phyloP scores from a whole-genome alignment of 2,113 vertebrate genomes.

The Mirza zaza region DNA sequence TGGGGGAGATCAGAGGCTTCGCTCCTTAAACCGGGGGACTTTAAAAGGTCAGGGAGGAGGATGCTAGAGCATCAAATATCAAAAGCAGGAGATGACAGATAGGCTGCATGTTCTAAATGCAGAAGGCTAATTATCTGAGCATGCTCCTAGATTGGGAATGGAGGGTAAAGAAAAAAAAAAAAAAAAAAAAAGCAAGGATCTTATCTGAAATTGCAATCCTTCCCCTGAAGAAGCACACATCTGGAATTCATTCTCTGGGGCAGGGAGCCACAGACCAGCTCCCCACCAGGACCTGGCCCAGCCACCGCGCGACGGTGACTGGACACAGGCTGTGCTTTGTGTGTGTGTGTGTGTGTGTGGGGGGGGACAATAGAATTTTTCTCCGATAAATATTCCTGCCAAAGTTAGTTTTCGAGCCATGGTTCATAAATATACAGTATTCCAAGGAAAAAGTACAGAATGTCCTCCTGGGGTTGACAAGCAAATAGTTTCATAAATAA shows the following conservation, averaged over 20 bases:
- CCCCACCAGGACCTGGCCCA: neutral
- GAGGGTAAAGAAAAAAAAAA: neutral
- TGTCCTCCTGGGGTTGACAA: constrained; percentile 82
- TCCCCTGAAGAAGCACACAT: neutral
- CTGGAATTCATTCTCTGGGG: constrained; percentile 44
- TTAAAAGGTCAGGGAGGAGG: neutral
- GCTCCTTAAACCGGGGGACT: neutral
- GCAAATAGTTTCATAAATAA: constrained; percentile 85
- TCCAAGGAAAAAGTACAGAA: constrained; percentile 81
- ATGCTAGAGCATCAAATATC: neutral
- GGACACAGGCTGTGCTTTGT: constrained; percentile 44
- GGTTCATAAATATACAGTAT: constrained; percentile 83
- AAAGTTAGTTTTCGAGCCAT: constrained; percentile 78
- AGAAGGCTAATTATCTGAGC: neutral
- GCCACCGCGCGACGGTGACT: neutral
- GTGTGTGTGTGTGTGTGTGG: no score
- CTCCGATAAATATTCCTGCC: constrained; percentile 76
- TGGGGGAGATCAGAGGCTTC: neutral
- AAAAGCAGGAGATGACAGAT: neutral
- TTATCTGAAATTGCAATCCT: constrained; percentile 57
- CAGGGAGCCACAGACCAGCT: neutral
- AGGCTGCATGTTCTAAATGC: neutral
- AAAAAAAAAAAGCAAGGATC: neutral
- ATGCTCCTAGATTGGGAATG: neutral
- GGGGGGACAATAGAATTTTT: constrained; percentile 65